Conservation (phyloP, 2,888 invertebrate genomes). For the Sinopyrophorus schimmeli region DNA sequence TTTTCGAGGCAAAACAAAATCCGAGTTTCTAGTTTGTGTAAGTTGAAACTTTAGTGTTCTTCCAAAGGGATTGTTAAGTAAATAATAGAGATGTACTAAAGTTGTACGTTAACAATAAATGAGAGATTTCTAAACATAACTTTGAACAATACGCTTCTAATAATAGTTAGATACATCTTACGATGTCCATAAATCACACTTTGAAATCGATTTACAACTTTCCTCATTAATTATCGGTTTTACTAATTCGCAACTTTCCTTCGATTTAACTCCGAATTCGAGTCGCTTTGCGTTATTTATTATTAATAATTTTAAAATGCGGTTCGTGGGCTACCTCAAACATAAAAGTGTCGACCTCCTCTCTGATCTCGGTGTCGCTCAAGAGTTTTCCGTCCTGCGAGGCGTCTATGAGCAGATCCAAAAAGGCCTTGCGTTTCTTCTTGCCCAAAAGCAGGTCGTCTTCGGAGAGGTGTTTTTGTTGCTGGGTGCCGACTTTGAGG, state of each 20-base stretch:
- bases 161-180: constrained; percentile 40
- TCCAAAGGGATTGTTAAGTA: too few species aligned
- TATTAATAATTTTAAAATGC: too few species aligned
- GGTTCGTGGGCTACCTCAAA: constrained; percentile 53
- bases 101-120: too few species aligned
- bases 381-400: constrained; percentile 40
- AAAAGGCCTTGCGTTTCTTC: constrained; percentile 48
- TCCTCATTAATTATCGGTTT: constrained; percentile 36
- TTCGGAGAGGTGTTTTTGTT: constrained; percentile 14
- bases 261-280: too few species aligned
- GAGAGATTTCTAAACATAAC: constrained; percentile 26
- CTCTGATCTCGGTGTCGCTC: constrained; percentile 48
- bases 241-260: constrained; percentile 21
- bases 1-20: too few species aligned
- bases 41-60: too few species aligned
- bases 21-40: too few species aligned
- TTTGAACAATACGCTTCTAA: constrained; percentile 38
- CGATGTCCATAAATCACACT: constrained; percentile 38
- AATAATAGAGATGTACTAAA: too few species aligned
- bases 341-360: constrained; percentile 55
- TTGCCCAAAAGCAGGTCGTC: constrained; percentile 32
- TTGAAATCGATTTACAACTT: constrained; percentile 26
- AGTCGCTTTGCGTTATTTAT: too few species aligned
- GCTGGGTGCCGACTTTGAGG: neutral
- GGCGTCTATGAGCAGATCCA: constrained; percentile 47